Percentiles rank a stretch among this genome's conserved stretches.
Conservation (phyloP, 2,797 vertebrate species). For the Oreonectes daqikongensis region DNA sequence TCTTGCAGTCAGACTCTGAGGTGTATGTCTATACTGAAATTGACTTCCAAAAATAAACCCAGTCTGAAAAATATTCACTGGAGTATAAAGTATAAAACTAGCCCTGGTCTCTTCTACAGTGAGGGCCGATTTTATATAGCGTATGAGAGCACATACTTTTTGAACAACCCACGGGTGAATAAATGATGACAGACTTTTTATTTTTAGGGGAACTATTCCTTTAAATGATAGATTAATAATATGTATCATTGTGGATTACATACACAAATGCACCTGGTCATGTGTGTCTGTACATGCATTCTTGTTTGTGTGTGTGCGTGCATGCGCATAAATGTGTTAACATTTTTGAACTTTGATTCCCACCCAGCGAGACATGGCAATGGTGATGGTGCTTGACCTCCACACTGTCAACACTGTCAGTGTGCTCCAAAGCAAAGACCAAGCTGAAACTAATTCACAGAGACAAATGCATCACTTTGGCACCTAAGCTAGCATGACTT, state of each 20-base stretch:
- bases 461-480: slow-evolving; percentile 63
- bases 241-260: not conserved
- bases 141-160: no score
- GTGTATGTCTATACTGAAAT: slow-evolving; percentile 11
- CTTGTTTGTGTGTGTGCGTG: slow-evolving; percentile 8
- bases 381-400: slow-evolving; percentile 46
- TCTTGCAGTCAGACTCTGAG: not conserved
- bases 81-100: not conserved
- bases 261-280: not conserved
- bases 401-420: slow-evolving; percentile 56
- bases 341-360: slow-evolving; percentile 62
- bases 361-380: slow-evolving; percentile 63
- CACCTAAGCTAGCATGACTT: slow-evolving; percentile 58
- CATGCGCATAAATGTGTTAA: not conserved
- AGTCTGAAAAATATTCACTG: not conserved
- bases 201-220: no score
- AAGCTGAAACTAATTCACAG: slow-evolving; percentile 61
- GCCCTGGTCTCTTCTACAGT: not conserved
- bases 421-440: slow-evolving; percentile 50
- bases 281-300: slow-evolving; percentile 23
- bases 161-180: no score
- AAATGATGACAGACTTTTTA: no score
- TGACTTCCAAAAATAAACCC: slow-evolving; percentile 9
- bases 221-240: not conserved
- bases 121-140: slow-evolving; percentile 7